Evolutionary conservation across 2,888 invertebrate genomes (phyloP), one percentile per base, ranked within the genome.

Genomic region (Sarcophaga rosellei): DNA sequence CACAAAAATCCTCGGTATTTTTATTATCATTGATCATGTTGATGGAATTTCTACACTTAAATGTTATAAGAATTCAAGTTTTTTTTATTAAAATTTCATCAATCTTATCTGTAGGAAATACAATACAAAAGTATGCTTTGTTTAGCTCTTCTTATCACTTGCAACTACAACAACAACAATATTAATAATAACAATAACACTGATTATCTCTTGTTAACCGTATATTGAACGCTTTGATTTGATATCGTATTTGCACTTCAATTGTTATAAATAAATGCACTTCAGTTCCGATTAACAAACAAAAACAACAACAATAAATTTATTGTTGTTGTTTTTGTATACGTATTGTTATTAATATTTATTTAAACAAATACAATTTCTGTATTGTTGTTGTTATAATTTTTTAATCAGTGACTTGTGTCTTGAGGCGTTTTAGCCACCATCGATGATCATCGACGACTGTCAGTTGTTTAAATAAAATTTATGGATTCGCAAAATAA

Each of bases 401-500:
- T 47, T 15, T 15, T 53, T 53, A 15, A 17, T 4, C 53, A 53
- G 53, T 25, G 15, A 65, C 25, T 35, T 59, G 72, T 75, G 45
- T 62, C 63, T 74, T 15, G 75, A 65, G 63, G 53, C 53, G 53
- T 82, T 82, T 75, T 76, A 57, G 72, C 66, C 84, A 47, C 84
- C 70, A 62, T 81, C 85, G 65, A 63, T 77, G 85, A 85, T 85
- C 77, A 74, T 57, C 78, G 75, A 75, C 81, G 84, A 86, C 86
- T 86, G 86, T 63, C 78, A 35, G 66, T 72, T 82, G 65, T 72
- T 82, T 77, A 77, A 77, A 77, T 1, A 63, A 23, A 81, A 84
- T 83, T 84, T 86, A 81, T 84, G 74, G 84, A 86, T 84, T 84
- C 63, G 68, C 81, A 81, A 78, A 86, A 81, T 79, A 72, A 73